These are phyloP conservation scores for Nestor notabilis DNA, from an alignment of 2,113 vertebrate species.

Conservation along the genomic window DNA sequence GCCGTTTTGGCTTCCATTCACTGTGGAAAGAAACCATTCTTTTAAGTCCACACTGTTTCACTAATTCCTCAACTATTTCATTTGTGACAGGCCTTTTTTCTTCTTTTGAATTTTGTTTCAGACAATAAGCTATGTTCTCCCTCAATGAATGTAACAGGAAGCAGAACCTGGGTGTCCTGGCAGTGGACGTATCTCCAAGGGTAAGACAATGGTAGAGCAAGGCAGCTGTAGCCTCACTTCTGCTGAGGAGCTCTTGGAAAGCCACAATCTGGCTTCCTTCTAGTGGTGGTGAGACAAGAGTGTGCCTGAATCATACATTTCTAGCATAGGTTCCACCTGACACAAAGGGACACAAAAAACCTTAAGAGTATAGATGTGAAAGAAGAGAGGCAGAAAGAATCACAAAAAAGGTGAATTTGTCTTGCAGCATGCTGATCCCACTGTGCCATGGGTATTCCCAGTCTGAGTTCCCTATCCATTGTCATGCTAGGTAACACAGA, in stretches of 20 bases:
- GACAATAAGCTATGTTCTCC: neutral
- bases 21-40: neutral
- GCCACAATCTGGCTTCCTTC: neutral
- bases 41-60: neutral
- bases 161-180: neutral
- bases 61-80: neutral
- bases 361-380: neutral
- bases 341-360: neutral
- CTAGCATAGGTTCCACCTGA: neutral
- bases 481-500: neutral
- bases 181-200: neutral
- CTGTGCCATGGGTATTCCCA: neutral
- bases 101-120: neutral
- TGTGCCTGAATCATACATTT: neutral
- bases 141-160: neutral
- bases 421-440: neutral
- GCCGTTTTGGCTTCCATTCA: neutral
- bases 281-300: neutral
- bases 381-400: neutral
- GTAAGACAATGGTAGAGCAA: neutral
- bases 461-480: neutral
- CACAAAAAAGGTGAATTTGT: neutral
- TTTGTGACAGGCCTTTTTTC: neutral
- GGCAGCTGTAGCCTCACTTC: neutral
- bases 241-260: neutral